Conservation (phyloP, 2,797 vertebrate species). For the Orientallactaga sibirica region DNA sequence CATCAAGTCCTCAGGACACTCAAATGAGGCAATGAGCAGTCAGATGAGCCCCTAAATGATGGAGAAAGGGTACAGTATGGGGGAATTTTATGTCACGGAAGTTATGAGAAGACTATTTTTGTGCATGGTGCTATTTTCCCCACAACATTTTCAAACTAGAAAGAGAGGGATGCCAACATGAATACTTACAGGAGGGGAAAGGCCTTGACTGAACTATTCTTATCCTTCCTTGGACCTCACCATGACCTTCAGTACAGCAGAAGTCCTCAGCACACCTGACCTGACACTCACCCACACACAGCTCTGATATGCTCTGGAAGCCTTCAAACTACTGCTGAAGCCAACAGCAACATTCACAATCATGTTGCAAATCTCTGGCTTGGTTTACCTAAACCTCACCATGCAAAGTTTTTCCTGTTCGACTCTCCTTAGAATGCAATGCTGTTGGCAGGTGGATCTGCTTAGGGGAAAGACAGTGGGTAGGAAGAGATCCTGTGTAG, state of each 20-base stretch:
- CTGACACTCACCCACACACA: neutral
- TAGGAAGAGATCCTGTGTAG: neutral
- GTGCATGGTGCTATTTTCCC: neutral
- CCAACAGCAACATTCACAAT: neutral
- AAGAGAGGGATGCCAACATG: no score
- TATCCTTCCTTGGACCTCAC: neutral
- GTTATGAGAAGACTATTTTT: neutral
- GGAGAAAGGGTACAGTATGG: neutral
- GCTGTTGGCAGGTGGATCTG: neutral
- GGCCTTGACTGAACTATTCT: neutral
- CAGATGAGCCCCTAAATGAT: neutral
- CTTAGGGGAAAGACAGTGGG: neutral
- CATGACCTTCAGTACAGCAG: neutral
- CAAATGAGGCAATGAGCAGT: neutral
- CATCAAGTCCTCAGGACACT: no score
- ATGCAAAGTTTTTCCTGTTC: neutral
- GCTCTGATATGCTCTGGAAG: neutral
- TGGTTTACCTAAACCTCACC: neutral
- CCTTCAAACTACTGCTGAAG: neutral
- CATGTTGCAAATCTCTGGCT: neutral
- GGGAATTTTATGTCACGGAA: accelerated
- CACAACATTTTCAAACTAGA: neutral
- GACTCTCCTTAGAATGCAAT: neutral
- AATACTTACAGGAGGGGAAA: neutral
- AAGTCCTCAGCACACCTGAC: neutral